These are phyloP conservation scores for Augochlora pura DNA, from an alignment of 1,140 invertebrate species.

Conservation along the genomic window DNA sequence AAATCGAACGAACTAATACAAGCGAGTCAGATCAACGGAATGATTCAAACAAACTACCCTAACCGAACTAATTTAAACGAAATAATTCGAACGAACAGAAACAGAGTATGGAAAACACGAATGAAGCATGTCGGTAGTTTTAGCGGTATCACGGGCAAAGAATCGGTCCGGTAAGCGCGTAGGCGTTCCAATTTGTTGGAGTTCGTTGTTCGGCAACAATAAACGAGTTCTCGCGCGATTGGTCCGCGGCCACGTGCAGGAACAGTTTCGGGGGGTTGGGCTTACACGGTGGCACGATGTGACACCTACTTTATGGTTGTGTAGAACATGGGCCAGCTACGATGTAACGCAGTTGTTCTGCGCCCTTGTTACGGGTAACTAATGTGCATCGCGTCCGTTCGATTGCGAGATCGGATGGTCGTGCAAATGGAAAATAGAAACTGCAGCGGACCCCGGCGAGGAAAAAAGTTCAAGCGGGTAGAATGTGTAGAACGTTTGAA, in stretches of 20 bases:
- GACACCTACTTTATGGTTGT: conserved; percentile 75
- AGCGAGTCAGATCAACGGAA: no score
- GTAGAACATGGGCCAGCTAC: conserved; percentile 68
- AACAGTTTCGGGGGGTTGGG: neutral
- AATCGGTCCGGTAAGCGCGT: neutral
- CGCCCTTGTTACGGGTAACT: conserved; percentile 72
- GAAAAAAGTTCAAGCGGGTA: neutral
- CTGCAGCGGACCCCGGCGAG: conserved; percentile 26
- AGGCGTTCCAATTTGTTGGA: neutral
- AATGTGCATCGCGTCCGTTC: conserved; percentile 69
- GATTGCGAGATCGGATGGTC: conserved; percentile 61
- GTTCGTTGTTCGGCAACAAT: conserved; percentile 40
- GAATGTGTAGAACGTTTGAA: no score
- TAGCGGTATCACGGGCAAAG: neutral
- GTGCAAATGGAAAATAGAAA: neutral
- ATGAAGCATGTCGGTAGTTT: neutral
- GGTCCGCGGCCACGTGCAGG: conserved; percentile 14
- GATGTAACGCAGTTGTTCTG: conserved; percentile 72
- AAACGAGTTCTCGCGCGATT: conserved; percentile 56
- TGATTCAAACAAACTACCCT: no score
- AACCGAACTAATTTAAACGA: no score
- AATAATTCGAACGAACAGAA: no score
- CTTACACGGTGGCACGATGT: conserved; percentile 52
- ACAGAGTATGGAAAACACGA: no score
- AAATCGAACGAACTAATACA: no score